Conservation (phyloP, 1,140 invertebrate genomes). For the Macrosteles quadrilineatus region DNA sequence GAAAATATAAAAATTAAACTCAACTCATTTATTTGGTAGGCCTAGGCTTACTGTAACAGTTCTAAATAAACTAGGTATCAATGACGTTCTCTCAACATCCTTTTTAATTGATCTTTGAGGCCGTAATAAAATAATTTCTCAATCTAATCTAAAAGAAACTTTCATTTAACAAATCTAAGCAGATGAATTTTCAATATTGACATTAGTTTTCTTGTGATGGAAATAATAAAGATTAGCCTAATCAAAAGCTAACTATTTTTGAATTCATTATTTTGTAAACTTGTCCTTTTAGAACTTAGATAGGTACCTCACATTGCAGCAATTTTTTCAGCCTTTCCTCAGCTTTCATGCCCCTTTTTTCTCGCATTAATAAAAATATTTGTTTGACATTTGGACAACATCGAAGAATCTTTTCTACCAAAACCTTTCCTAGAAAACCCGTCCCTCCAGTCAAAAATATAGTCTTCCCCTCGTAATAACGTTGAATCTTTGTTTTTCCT, state of each 20-base stretch:
- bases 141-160: no score
- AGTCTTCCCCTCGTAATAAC: constrained; percentile 52
- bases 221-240: background rate
- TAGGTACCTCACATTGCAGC: background rate
- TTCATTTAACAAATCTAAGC: no score
- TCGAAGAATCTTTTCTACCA: constrained; percentile 79
- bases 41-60: no score
- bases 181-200: no score
- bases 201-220: no score
- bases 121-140: no score
- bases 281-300: background rate
- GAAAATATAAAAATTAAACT: no score
- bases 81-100: no score
- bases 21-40: no score
- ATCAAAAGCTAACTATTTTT: background rate
- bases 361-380: background rate
- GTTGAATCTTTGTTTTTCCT: constrained; percentile 42
- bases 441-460: constrained; percentile 55
- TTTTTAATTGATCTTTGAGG: no score
- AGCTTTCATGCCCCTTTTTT: background rate
- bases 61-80: no score
- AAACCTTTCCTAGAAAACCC: constrained; percentile 81
- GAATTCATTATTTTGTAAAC: background rate
- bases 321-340: background rate
- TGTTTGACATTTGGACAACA: constrained; percentile 42